A percentile compares a stretch with the other conserved stretches of the same genome.
Conservation (phyloP, 92 coral and sea anemone species). For the Porites evermanni region DNA sequence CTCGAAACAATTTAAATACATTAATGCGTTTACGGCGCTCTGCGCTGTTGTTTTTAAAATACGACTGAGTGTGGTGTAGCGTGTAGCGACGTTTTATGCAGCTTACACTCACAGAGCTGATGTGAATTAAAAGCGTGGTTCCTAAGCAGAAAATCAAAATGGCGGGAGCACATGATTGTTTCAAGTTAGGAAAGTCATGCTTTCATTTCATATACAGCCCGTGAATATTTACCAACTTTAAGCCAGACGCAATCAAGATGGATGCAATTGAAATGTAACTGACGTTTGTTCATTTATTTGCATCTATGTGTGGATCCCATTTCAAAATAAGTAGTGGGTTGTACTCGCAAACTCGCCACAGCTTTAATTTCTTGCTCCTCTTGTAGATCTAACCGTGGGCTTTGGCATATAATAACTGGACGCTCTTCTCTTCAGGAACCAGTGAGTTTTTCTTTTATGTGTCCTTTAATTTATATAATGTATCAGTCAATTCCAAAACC, state of each 20-base stretch:
- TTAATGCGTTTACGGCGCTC: too few species aligned
- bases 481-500: too few species aligned
- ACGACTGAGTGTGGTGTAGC: too few species aligned
- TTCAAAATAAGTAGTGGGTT: too few species aligned
- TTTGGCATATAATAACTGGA: conserved; percentile 84
- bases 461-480: too few species aligned
- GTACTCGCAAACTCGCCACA: not conserved
- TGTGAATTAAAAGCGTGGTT: too few species aligned
- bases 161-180: conserved; percentile 43
- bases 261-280: conserved; percentile 43
- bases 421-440: conserved; percentile 76
- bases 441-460: conserved; percentile 68
- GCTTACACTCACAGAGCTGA: too few species aligned
- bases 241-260: conserved; percentile 1
- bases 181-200: not conserved
- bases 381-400: conserved; percentile 72
- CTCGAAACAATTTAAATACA: too few species aligned
- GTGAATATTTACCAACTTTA: not conserved
- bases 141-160: conserved; percentile 29
- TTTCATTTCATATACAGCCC: not conserved
- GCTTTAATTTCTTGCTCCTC: not conserved
- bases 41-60: too few species aligned
- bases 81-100: too few species aligned
- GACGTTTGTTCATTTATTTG: not conserved
- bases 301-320: not conserved